These are phyloP conservation scores for Cydia strobilella DNA, from an alignment of 1,140 invertebrate species.

Conservation along the genomic window DNA sequence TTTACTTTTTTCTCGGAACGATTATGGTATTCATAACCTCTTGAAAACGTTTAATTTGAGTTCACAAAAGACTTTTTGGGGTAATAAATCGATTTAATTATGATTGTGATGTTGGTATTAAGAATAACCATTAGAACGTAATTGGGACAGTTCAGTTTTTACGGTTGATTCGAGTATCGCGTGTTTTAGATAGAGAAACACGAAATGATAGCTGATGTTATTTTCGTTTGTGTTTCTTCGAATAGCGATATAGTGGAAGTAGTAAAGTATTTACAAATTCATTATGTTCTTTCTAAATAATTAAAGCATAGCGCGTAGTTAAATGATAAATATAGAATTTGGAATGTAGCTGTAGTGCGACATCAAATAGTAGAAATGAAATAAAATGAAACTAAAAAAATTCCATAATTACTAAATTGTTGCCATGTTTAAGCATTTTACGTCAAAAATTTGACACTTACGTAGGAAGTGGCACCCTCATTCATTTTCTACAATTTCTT, in stretches of 20 bases:
- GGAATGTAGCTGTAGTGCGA: too few relatives aligned
- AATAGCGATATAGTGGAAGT: background rate
- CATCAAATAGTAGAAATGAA: too few relatives aligned
- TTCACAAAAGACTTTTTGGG: conserved; percentile 2
- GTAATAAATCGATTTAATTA: conserved; percentile 24
- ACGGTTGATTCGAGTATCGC: conserved; percentile 5
- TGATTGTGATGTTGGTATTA: conserved; percentile 2
- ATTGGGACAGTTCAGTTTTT: conserved; percentile 2
- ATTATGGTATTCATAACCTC: conserved; percentile 18
- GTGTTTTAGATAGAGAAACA: background rate
- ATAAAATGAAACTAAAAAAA: too few relatives aligned
- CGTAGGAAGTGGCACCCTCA: too few relatives aligned
- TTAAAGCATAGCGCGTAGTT: background rate
- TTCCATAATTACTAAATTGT: too few relatives aligned
- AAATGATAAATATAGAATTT: too few relatives aligned
- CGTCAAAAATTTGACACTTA: too few relatives aligned
- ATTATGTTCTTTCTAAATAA: background rate
- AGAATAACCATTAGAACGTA: background rate
- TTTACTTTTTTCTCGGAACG: conserved; percentile 14
- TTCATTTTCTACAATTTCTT: too few relatives aligned
- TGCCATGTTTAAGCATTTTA: too few relatives aligned
- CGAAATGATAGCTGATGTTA: background rate
- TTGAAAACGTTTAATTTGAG: conserved; percentile 13
- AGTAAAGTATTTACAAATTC: background rate
- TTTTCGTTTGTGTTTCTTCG: background rate